Conservation (phyloP, 2,888 invertebrate genomes). For the Conus canariensis region DNA sequence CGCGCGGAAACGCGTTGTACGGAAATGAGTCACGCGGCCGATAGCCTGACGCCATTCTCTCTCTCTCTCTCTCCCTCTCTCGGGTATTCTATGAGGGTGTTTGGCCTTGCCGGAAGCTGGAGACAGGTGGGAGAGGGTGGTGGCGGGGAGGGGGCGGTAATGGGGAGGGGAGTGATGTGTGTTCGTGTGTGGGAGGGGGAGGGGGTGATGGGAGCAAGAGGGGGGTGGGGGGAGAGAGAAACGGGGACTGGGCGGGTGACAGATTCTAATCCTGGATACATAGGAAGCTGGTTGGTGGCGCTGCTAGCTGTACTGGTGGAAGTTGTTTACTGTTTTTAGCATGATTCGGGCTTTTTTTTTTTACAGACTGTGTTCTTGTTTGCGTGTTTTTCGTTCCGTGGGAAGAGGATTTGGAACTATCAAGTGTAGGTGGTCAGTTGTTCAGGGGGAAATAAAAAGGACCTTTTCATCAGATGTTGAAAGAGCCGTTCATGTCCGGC, state of each 20-base stretch:
- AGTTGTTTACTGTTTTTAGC: too few species aligned
- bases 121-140: neutral
- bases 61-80: conserved; percentile 5
- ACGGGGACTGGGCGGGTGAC: neutral
- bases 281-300: neutral
- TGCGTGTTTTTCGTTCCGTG: too few species aligned
- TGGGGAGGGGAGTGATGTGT: neutral
- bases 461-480: too few species aligned
- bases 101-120: conserved; percentile 2
- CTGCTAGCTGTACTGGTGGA: too few species aligned
- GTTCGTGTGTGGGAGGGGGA: neutral
- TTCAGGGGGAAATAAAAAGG: too few species aligned
- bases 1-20: conserved; percentile 41
- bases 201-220: neutral
- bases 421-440: neutral
- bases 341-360: too few species aligned
- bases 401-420: neutral
- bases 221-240: neutral
- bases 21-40: conserved; percentile 46
- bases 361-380: too few species aligned
- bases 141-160: neutral
- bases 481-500: too few species aligned
- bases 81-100: neutral
- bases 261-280: neutral
- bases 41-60: conserved; percentile 25